These are phyloP conservation scores for Marmota flaviventris DNA, from an alignment of 2,113 vertebrate genomes.

Conservation along the genomic window DNA sequence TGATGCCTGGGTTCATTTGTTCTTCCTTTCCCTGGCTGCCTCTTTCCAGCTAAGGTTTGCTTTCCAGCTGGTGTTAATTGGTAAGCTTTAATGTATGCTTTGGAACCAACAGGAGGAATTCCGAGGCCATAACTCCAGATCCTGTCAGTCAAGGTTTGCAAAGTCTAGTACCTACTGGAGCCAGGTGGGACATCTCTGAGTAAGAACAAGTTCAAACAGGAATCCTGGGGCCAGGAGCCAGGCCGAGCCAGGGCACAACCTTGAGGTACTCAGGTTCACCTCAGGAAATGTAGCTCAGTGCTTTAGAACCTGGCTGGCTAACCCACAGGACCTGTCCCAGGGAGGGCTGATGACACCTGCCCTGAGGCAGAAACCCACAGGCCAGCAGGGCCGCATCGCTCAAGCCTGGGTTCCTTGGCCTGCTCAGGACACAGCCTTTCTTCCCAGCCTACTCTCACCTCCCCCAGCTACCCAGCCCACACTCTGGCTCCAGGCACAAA, in stretches of 20 bases:
- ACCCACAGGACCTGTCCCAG: not conserved
- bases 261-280: not conserved
- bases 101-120: not conserved
- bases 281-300: not conserved
- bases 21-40: not conserved
- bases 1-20: not conserved
- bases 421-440: not conserved
- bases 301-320: not conserved
- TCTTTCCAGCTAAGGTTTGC: not conserved
- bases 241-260: not conserved
- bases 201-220: slow-evolving; percentile 53
- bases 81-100: slow-evolving; percentile 6
- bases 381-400: not conserved
- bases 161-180: no score
- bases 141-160: not conserved
- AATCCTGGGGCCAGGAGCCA: not conserved
- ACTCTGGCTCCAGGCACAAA: not conserved
- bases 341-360: not conserved
- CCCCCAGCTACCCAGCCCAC: not conserved
- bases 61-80: slow-evolving; percentile 23
- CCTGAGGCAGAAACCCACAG: not conserved
- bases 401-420: not conserved
- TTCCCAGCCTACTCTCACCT: not conserved
- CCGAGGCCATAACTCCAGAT: not conserved
- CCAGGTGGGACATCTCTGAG: not conserved